These are phyloP conservation scores for Rhopalosiphum nymphaeae DNA, from an alignment of 2,888 invertebrate genomes.

Conservation along the genomic window DNA sequence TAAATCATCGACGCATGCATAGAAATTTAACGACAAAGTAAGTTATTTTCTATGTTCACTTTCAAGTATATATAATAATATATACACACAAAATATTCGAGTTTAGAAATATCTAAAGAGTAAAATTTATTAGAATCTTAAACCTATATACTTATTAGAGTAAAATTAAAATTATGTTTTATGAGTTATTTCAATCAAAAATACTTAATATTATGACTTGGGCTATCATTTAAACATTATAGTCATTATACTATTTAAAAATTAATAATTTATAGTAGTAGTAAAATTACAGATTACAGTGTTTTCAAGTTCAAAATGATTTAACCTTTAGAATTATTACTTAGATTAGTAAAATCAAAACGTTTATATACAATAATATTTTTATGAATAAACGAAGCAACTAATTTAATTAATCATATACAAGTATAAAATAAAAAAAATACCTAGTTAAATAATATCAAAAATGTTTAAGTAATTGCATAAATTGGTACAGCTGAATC, in stretches of 20 bases:
- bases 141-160: background rate
- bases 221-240: background rate
- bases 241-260: background rate
- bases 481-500: background rate
- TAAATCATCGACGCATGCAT: background rate
- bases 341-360: background rate
- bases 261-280: background rate
- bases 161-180: constrained; percentile 17
- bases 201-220: constrained; percentile 23
- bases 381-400: background rate
- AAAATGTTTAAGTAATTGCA: background rate
- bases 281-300: background rate
- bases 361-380: background rate
- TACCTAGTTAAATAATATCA: background rate
- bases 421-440: background rate
- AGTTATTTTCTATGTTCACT: background rate
- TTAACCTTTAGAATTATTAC: background rate
- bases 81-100: too few relatives aligned
- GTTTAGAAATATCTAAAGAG: background rate
- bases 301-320: background rate
- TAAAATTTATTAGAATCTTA: background rate
- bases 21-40: background rate
- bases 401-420: background rate
- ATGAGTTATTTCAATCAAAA: background rate
- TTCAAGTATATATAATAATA: background rate